Evolutionary conservation across 1,140 invertebrate species (phyloP), one percentile per base, ranked within the genome.

Genomic region (Nymphalis io): DNA sequence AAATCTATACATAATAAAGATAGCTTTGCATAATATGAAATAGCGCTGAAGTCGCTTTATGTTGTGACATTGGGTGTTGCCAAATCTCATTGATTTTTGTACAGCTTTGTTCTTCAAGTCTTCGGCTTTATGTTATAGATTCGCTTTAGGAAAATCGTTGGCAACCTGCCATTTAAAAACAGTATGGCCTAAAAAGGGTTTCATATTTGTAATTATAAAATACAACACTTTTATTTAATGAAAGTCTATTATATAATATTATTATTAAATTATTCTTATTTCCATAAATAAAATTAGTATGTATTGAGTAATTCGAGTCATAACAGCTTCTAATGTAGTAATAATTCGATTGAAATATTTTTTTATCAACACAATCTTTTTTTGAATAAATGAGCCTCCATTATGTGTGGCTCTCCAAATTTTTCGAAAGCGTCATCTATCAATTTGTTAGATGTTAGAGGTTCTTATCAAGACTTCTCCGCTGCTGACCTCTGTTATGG

Each of bases 31-130:
- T 21, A 15, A 23, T 53, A 21, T 16, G 12, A 40, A 60, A 20
- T 39, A 75, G 68, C 68, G 70, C 68, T 75, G 21, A 46, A 68
- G 60, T 33, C 68, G 73, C 68, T 78, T 20, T 40, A 53, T 11
- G 42, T 21, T 33, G 33, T 20, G 13, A 57, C 62, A 20, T 23
- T 67, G 38, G 65, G 57, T 74, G 65, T 75, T 76, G 77, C 77
- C 75, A 79, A 79, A 79, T 72, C 23, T 74, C 76, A 79, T 79
- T 75, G 77, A 79, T 79, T 79, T 79, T 79, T 70, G 27, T 69
- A 39, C 60, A 64, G 60, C 60, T 76, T 65, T 66, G 55, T 40
- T 72, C 63, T 70, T 72, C 15, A 74, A 71, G 67, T 63, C 64
- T 68, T 59, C 57, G 60, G 46, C 42, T 62, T 23, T 53, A 53